Evolutionary conservation across 2,888 invertebrate species (phyloP), one percentile per base, ranked within the genome.

Genomic region (Acrocyrtus sp.): DNA sequence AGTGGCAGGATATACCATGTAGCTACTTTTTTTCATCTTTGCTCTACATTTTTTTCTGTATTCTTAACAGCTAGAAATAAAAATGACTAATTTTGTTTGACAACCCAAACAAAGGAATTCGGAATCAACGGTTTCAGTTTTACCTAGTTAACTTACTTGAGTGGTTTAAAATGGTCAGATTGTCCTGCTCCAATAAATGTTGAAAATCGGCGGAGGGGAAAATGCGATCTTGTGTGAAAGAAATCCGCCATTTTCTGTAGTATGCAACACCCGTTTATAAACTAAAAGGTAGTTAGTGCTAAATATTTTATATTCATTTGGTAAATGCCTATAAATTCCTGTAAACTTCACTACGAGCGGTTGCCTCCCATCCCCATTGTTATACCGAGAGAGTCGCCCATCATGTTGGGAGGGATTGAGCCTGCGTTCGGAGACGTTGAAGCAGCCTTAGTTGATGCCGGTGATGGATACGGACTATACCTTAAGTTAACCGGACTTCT

Each of bases 401-500:
- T 80, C 62, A 75, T 60, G 27, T 48, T 51, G 26, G 78, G 78
- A 27, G 80, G 80, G 53, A 80, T 72, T 48, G 80, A 75, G 27
- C 78, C 78, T 19, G 78, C 67, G 66, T 78, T 81, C 4, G 81
- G 81, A 1, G 81, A 80, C 10, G 79, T 77, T 50, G 79, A 80
- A 4, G 78, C 70, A 22, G 77, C 74, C 61, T 81, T 81, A 2
- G 77, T 73, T 12, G 70, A 67, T 24, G 70, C 58, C n/a, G 69
- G 75, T 1, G 75, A 68, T 22, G 78, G 78, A 65, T 80, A 80
- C n/a, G 79, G 79, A 68, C 78, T 78, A 63, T 80, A 80, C 54
- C 80, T 67, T 39, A 78, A 43, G 58, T 76, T 78, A 45, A 78
- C 76, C 43, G 78, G 78, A 74, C 77, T 78, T 63, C 78, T 66